Evolutionary conservation across 1,140 invertebrate genomes (phyloP).

Genomic region (Drepana arcuata): DNA sequence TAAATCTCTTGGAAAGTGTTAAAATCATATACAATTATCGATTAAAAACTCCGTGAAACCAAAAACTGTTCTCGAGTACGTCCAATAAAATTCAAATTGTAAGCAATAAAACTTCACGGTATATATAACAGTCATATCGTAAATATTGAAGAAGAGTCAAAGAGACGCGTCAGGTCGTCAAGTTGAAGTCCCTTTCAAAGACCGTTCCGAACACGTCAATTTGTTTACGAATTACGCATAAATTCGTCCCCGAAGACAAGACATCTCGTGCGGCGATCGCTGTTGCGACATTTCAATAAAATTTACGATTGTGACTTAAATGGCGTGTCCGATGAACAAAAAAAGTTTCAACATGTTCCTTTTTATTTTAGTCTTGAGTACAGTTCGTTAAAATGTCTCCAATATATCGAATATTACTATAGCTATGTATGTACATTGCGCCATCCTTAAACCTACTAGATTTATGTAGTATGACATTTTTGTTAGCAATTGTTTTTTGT

Average conservation of each 20-base stretch:
- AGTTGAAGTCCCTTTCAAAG: constrained; percentile 46
- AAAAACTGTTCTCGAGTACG: too few species aligned
- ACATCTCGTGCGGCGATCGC: constrained; percentile 63
- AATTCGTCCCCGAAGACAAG: constrained; percentile 66
- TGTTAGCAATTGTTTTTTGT: too few species aligned
- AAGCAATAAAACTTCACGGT: constrained; percentile 19
- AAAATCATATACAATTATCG: too few species aligned
- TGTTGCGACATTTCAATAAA: constrained; percentile 70
- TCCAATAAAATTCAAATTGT: constrained; percentile 4
- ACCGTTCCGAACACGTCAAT: constrained; percentile 57
- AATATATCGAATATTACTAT: too few species aligned
- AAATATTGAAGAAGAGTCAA: constrained; percentile 50
- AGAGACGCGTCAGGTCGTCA: constrained; percentile 62
- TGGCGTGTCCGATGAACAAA: constrained; percentile 61
- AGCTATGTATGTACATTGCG: constrained; percentile 36
- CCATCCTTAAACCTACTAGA: too few species aligned
- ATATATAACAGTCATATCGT: constrained; percentile 29
- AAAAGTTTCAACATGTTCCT: constrained; percentile 51
- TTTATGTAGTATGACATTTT: too few species aligned
- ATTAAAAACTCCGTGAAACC: too few species aligned
- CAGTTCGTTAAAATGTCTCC: constrained; percentile 69
- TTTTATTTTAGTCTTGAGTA: constrained; percentile 56
- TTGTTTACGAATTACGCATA: constrained; percentile 71
- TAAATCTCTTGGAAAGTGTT: constrained; percentile 42
- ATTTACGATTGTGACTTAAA: constrained; percentile 71